Evolutionary conservation across 64 coral and sea anemone species (phyloP), one percentile per base, ranked within the genome.

Genomic region (Acropora tenuis): DNA sequence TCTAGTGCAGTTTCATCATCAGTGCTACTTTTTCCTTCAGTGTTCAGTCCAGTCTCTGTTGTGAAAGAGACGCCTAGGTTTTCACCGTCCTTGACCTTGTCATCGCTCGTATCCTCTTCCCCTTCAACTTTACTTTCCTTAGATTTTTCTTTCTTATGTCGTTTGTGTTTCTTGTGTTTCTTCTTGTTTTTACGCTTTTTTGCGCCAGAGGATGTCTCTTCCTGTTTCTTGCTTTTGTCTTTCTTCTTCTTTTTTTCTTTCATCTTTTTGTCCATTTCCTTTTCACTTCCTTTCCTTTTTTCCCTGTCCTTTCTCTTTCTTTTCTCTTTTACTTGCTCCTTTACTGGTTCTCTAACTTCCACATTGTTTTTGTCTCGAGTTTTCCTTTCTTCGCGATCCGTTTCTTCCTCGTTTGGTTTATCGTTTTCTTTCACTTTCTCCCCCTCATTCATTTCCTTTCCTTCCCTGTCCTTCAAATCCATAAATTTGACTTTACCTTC

Each of bases 141-240:
- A 15, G 72, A 73, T 47, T 86, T 87, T 87, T 87, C 84, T 50
- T 87, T 93, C 47, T 93, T 93, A 42, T 87, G 75, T 87, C 83
- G 74, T 60, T 93, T 93, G 43, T 93, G 91, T 66, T 93, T 93
- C 49, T 93, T 93, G 66, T 93, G 91, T 77, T 93, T 93, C 76
- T 87, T 86, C 59, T 93, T 93, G 49, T 68, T 93, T 57, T 93
- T 84, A 18, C 86, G 84, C 61, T 93, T 93, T n/a, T 91, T 83
- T 41, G 66, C 52, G 52, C 52, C 80, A 43, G 90, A 91, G 5
- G 82, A 85, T 20, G 61, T 10, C 45, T 85, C 82, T 3, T 85
- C 65, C 65, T 30, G 30, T 30, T 69, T 84, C 30, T 84, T 71
- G 44, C 19, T n/a, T 15, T 82, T 82, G 16, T 71, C 82, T 18